Conservation (phyloP, 2,888 invertebrate species). For the Hypomecis atomaria region DNA sequence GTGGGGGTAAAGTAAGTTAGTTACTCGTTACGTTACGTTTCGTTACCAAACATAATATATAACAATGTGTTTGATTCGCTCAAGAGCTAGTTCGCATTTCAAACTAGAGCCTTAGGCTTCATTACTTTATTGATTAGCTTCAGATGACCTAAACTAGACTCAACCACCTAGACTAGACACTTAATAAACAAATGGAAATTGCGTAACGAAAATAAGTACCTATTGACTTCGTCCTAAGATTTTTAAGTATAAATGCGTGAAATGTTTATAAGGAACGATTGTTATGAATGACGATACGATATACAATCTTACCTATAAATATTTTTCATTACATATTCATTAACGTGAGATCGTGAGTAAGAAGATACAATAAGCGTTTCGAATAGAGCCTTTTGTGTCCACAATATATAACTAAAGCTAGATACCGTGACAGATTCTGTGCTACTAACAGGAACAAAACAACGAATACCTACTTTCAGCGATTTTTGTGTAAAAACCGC, state of each 20-base stretch:
- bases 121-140: too few relatives aligned
- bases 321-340: slow-evolving; percentile 14
- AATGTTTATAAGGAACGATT: neutral
- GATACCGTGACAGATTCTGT: slow-evolving; percentile 20
- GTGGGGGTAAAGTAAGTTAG: too few relatives aligned
- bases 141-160: too few relatives aligned
- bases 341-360: slow-evolving; percentile 25
- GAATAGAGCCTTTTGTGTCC: slow-evolving; percentile 17
- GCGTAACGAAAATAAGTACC: too few relatives aligned
- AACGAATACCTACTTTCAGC: slow-evolving; percentile 4
- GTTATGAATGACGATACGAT: slow-evolving; percentile 6
- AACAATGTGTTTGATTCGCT: too few relatives aligned
- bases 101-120: too few relatives aligned
- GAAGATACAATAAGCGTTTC: slow-evolving; percentile 28
- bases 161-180: too few relatives aligned
- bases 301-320: slow-evolving; percentile 2
- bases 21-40: too few relatives aligned
- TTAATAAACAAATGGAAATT: too few relatives aligned
- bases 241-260: neutral
- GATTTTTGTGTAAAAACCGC: slow-evolving; percentile 9
- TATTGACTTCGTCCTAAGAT: too few relatives aligned
- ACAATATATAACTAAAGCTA: slow-evolving; percentile 13
- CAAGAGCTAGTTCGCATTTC: too few relatives aligned
- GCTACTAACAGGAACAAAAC: slow-evolving; percentile 16
- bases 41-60: too few relatives aligned